Evolutionary conservation across 64 coral and sea anemone species (phyloP), one percentile per base, ranked within the genome.

Genomic region (Montipora sp.): DNA sequence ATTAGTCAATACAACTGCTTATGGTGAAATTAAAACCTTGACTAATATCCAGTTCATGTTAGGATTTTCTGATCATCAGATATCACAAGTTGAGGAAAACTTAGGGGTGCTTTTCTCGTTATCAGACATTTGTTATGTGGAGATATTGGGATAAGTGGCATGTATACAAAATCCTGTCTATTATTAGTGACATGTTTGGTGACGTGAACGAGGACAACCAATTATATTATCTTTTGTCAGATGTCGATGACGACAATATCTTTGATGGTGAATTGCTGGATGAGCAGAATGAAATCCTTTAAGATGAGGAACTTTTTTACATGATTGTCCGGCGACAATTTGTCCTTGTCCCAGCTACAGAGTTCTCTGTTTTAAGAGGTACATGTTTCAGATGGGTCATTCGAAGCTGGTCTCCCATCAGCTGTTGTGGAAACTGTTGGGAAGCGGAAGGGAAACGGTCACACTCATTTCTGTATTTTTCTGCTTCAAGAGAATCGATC

Each of bases 71-170:
- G 23, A 59, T 15, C n/a, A 75, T 14, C 93, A 95, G 74, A 87
- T 95, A n/a, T 46, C 55, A 5, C 93, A 95, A 81, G 93, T 95
- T 18, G 18, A 75, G 14, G 77, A 90, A 3, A 90, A 95, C 50
- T 19, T 90, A 14, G 43, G 9, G 3, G 74, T 73, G 20, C 18
- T 73, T 73, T 73, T 20, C 19, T 22, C 19, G 5, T 80, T 80
- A 58, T 49, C 77, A 58, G 77, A 80, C 10, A 10, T 80, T 58
- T 51, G 19, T 15, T 2, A 49, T 49, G 77, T 80, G 4, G 77
- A 49, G 27, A 80, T 80, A 49, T 80, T 27, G 77, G 77, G 77
- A 80, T 58, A 49, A 51, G 21, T 6, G 53, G 3, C 77, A 80
- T 80, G 77, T 45, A 47, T 9, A 5, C 13, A 49, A 80, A 49